These are phyloP conservation scores for Ianthella basta DNA, from an alignment of 37 sponge, comb jelly and placozoan species.

Conservation along the genomic window DNA sequence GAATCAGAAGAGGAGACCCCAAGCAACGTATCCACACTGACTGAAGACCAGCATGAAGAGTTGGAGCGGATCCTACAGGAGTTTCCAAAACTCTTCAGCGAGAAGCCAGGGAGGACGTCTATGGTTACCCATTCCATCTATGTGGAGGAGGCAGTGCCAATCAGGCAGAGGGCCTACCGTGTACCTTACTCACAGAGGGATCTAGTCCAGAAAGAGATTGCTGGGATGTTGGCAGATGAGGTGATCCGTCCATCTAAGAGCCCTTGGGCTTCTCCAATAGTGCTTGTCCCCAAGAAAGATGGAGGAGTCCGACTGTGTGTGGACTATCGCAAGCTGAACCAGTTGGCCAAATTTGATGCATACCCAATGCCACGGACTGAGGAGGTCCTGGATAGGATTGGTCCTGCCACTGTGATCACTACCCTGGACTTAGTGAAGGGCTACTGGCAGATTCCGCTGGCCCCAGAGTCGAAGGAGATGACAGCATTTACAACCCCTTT, in stretches of 20 bases:
- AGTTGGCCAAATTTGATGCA: constrained; percentile 12
- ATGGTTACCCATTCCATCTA: constrained; percentile 14
- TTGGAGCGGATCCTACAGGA: not conserved
- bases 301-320: constrained; percentile 1
- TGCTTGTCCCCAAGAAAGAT: constrained; percentile 27
- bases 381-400: not conserved
- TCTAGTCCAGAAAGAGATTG: constrained; percentile 26
- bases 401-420: constrained; percentile 7
- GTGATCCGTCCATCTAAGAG: constrained; percentile 10
- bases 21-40: too few relatives aligned
- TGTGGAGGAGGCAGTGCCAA: constrained; percentile 4
- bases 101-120: constrained; percentile 3
- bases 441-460: constrained; percentile 15
- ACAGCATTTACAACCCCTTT: constrained; percentile 9
- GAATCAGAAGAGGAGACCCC: too few relatives aligned
- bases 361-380: constrained; percentile 11
- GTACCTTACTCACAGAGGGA: constrained; percentile 14
- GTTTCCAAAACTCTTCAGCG: constrained; percentile 13
- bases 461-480: not conserved
- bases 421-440: constrained; percentile 27
- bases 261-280: constrained; percentile 32
- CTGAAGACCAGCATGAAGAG: constrained; percentile 14
- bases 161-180: constrained; percentile 24
- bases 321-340: constrained; percentile 22
- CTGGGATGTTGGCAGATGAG: constrained; percentile 4